These are phyloP conservation scores for Cyanocitta stelleri DNA, from an alignment of 2,113 vertebrate species.

Conservation along the genomic window DNA sequence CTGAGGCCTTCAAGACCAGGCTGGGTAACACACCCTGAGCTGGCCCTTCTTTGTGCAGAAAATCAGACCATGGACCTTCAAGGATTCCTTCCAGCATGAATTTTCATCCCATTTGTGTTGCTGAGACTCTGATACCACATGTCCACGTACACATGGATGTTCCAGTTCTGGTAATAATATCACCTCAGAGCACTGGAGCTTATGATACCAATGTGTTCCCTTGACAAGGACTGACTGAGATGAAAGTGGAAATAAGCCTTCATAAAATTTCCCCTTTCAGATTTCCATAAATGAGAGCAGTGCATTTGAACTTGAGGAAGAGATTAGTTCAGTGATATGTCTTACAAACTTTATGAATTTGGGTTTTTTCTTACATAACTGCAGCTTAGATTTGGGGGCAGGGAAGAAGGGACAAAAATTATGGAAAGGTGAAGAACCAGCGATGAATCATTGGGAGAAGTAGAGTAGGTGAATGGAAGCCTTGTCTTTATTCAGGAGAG, in stretches of 20 bases:
- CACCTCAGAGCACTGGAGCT: background rate
- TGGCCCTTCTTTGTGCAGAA: background rate
- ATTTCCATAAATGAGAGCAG: background rate
- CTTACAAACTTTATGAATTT: background rate
- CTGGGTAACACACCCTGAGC: background rate
- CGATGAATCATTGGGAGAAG: background rate
- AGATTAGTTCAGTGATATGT: background rate
- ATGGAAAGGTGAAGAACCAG: background rate
- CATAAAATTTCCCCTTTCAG: background rate
- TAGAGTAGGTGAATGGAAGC: background rate
- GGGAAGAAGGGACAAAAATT: background rate
- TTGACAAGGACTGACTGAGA: background rate
- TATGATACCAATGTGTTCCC: rapidly evolving
- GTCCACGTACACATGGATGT: background rate
- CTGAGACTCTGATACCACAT: background rate
- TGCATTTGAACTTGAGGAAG: background rate
- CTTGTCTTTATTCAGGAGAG: background rate
- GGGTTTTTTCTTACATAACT: background rate
- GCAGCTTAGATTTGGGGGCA: background rate
- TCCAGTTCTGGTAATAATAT: background rate
- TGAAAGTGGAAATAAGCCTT: background rate
- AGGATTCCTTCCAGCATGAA: background rate
- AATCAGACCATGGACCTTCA: background rate
- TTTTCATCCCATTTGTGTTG: background rate
- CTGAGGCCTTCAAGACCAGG: background rate